Evolutionary conservation across 1,140 invertebrate species (phyloP), one percentile per base, ranked within the genome.

Genomic region (Charaxes varanes): DNA sequence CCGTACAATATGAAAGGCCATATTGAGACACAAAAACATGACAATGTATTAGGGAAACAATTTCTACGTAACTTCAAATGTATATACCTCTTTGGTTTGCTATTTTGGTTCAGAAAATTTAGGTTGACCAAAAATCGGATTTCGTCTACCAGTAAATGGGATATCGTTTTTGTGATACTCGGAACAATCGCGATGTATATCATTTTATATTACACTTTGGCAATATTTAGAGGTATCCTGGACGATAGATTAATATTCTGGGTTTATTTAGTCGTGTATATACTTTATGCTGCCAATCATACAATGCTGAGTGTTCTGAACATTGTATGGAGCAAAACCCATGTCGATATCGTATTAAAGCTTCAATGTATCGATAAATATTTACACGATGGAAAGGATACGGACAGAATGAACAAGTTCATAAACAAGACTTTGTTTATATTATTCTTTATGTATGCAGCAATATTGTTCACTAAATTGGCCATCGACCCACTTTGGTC

Each of bases 21-120:
- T n/a, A n/a, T n/a, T n/a, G n/a, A n/a, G n/a, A n/a, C n/a, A n/a
- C n/a, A n/a, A n/a, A n/a, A n/a, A n/a, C n/a, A n/a, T n/a, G n/a
- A n/a, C n/a, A n/a, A n/a, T n/a, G n/a, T n/a, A n/a, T n/a, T n/a
- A n/a, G n/a, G n/a, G n/a, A n/a, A n/a, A n/a, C n/a, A n/a, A n/a
- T n/a, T n/a, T n/a, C n/a, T n/a, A n/a, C n/a, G n/a, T n/a, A 15
- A 15, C 7, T 30, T 30, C 11, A 16, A 16, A 30, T 4, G 2
- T 16, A 15, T 37, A 5, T 42, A 49, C 6, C 2, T 37, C 3
- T 6, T 49, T 4, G 26, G 26, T 28, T 7, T 48, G 4, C 14
- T 14, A 10, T 42, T 42, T 37, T 36, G 19, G 16, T 17, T 18
- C 3, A 15, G 38, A 12, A 49, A 49, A 42, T 49, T 33, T 28